Percentiles rank a stretch among this genome's conserved stretches.
Evolutionary conservation across 1,140 invertebrate species (phyloP).

Genomic region (Cyphomyrmex costatus): DNA sequence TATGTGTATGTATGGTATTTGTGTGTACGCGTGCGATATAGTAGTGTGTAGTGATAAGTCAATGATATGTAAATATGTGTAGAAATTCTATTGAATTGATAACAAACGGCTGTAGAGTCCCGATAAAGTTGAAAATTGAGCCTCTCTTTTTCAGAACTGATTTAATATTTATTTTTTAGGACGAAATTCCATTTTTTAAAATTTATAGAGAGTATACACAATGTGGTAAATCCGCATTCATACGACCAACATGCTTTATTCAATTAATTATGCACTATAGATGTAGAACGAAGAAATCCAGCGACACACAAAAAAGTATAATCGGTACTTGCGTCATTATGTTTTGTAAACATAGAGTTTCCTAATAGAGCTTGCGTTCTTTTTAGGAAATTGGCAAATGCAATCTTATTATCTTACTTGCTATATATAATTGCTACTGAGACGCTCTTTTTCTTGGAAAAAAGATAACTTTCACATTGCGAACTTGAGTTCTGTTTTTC

Average conservation of each 20-base stretch:
- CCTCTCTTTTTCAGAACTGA: no score
- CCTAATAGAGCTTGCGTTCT: not conserved
- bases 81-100: no score
- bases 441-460: not conserved
- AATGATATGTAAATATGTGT: no score
- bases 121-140: no score
- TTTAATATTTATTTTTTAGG: no score
- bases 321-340: conserved; percentile 22
- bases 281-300: not conserved
- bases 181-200: no score
- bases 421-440: not conserved
- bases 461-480: conserved; percentile 2
- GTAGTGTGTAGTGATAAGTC: no score
- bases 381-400: not conserved
- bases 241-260: not conserved
- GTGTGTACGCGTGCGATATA: no score
- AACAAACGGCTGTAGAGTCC: no score
- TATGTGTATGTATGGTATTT: no score
- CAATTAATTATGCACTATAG: not conserved
- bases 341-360: conserved; percentile 1
- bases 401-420: not conserved
- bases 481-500: not conserved
- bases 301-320: not conserved
- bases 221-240: not conserved
- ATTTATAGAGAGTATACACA: no score